Base-by-base conservation (phyloP, 2,113 vertebrate genomes). In the Peucedramus taeniatus region DNA sequence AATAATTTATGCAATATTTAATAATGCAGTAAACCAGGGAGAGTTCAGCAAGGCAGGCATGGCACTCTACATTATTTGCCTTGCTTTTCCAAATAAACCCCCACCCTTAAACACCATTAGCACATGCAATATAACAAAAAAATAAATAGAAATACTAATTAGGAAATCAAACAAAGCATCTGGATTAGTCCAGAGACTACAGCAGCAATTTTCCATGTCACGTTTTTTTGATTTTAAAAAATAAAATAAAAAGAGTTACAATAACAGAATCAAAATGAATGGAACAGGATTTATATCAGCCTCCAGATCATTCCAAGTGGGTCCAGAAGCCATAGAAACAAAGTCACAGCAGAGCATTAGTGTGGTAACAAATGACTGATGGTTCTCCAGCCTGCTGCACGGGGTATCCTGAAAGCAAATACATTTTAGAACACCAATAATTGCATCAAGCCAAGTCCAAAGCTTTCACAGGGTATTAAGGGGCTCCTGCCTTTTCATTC, bases 1-100 rank as follows among this genome's bases (percentile, higher is more conserved):
- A 98, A 99, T 99, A 98, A 99, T 99, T 98, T 97, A 99, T 97
- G 87, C 89, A 95, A 98, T 97, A 98, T 98, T 99, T 98, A 98
- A 99, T 99, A 99, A 98, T 99, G 98, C 98, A 99, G 93, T 97
- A 98, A 98, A 98, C 97, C 93, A 94, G 96, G 95, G 96, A 98
- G 97, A 97, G 96, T 97, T 98, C 92, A 97, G 96, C 97, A 91
- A 97, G 95, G 98, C 96, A 98, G 97, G 96, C 96, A 93, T 69
- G 95, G 96, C 94, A 96, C 94, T 96, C 83, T 97, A 96, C 97
- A 96, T 96, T 97, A 97, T 97, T 97, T 97, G 95, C 96, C 87
- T 53, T n/a, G 31, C 71, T 95, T 96, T 96, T 94, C 86, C 87
- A 96, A 96, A 95, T 94, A 83, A 97, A 61, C 61, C 66, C 76